Evolutionary conservation across 2,797 vertebrate genomes (phyloP).

Genomic region (Somateria mollissima): DNA sequence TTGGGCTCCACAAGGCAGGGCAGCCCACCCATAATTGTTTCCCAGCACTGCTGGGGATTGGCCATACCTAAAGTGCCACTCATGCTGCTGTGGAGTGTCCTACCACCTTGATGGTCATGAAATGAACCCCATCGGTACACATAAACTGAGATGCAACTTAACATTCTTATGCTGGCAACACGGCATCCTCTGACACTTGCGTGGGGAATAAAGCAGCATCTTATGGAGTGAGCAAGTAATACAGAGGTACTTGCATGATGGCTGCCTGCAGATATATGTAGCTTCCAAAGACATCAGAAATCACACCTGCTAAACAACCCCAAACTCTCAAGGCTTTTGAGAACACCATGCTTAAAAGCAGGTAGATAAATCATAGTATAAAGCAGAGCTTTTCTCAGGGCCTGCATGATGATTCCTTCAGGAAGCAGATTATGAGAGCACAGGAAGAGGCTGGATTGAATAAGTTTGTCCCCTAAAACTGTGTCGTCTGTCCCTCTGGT

Average conservation of each 20-base stretch:
- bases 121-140: neutral
- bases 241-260: neutral
- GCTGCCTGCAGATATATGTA: neutral
- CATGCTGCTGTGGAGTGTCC: neutral
- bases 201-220: neutral
- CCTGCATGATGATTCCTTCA: neutral
- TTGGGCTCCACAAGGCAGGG: rapidly evolving
- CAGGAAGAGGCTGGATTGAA: neutral
- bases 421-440: neutral
- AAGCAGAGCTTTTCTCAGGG: neutral
- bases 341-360: neutral
- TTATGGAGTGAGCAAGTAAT: neutral
- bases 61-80: neutral
- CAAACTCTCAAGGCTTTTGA: neutral
- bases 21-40: neutral
- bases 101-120: neutral
- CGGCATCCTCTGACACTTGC: neutral
- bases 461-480: neutral
- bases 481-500: neutral
- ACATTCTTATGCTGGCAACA: neutral
- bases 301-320: neutral
- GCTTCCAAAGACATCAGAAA: neutral
- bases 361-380: neutral
- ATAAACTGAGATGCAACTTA: neutral
- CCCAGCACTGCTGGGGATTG: neutral